Evolutionary conservation across 2,113 vertebrate species (phyloP).

Genomic region (Tachuris rubrigastra): DNA sequence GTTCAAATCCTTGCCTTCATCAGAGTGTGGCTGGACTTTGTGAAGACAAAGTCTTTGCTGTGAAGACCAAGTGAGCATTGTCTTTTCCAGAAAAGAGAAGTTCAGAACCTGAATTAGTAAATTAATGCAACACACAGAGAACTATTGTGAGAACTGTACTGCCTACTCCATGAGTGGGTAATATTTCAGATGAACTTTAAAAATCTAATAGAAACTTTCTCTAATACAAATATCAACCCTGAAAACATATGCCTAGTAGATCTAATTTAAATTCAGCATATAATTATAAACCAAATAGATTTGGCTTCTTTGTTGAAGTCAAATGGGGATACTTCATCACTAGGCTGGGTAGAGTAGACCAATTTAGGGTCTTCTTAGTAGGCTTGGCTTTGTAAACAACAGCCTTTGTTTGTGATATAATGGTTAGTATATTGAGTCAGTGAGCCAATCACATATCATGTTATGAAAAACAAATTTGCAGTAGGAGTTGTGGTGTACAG

Average conservation of each 20-base stretch:
- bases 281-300: not conserved
- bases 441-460: not conserved
- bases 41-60: too few species aligned
- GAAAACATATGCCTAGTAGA: not conserved
- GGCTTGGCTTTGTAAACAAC: not conserved
- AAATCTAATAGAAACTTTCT: not conserved
- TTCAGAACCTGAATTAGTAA: not conserved
- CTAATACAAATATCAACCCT: not conserved
- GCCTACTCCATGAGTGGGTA: not conserved
- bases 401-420: not conserved
- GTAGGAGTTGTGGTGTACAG: not conserved
- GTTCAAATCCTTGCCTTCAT: not conserved
- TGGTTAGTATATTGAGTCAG: not conserved
- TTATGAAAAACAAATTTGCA: not conserved
- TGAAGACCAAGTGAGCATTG: not conserved
- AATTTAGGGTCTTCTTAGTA: not conserved
- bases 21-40: not conserved
- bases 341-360: not conserved
- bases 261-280: not conserved
- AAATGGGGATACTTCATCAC: not conserved
- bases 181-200: not conserved
- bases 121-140: not conserved
- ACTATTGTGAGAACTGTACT: not conserved
- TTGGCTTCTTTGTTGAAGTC: not conserved
- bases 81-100: not conserved